Base-by-base conservation (phyloP, 53 echinoderm and acorn worm species). In the Astropecten irregularis region DNA sequence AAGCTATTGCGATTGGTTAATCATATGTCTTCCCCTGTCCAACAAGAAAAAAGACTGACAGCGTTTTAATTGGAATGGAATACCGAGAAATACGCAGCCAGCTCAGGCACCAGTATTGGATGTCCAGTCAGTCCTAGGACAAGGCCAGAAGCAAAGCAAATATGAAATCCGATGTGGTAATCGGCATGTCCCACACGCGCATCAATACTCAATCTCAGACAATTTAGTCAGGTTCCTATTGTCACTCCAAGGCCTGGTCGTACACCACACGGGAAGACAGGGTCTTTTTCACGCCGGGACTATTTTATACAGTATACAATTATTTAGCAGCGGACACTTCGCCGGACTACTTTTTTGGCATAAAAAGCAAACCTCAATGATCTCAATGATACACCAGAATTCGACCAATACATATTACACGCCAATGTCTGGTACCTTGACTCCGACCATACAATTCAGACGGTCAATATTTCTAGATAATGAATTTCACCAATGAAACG, bases 1-100 rank as follows among this genome's bases (percentile, higher is more conserved):
- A 4, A 60, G 61, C 79, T 79, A 44, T 62, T 31, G 62, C 79
- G 79, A 60, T 79, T 79, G 61, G 79, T 79, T 79, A 79, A 79
- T 60, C 61, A 27, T 61, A 32, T 47, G 61, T 22, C 56, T 62
- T 68, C 23, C 62, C 28, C 62, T 62, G 16, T 18, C 11, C 11
- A 42, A 59, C 40, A 21, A 30, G 4, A 9, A 14, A 21, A 21
- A 20, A 79, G 32, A 79, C 79, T 79, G 62, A 30, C 46, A 46
- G 79, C 28, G 62, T 79, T 79, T 79, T 79, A 62, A 60, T 79
- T 79, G 79, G 62, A 62, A 79, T 40, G 30, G 31, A 79, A 79
- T 62, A 42, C 44, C 47, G 61, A 10, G 44, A 62, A 55, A 50
- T 52, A 22, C 18, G 29, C 74, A 9, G 53, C 6, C 42, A 42